Evolutionary conservation across 2,888 invertebrate species (phyloP).

Genomic region (Leucophenga maculata): DNA sequence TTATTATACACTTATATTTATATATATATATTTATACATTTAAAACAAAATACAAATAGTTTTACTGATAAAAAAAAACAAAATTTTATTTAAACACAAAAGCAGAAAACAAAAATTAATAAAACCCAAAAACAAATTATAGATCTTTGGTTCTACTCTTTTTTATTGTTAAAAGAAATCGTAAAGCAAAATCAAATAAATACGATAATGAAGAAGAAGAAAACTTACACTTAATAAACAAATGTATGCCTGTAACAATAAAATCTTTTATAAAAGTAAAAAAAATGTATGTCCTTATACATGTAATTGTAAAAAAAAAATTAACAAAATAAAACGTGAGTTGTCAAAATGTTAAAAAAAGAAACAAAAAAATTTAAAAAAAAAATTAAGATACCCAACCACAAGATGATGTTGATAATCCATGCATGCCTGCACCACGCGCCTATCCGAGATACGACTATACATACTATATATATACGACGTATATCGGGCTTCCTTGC

Average conservation of each 20-base stretch:
- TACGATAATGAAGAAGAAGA: constrained; percentile 25
- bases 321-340: constrained; percentile 63
- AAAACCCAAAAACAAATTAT: constrained; percentile 26
- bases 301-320: constrained; percentile 39
- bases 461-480: too few relatives aligned
- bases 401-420: constrained; percentile 34
- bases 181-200: constrained; percentile 34
- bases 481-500: too few relatives aligned
- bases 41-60: constrained; percentile 19
- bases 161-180: constrained; percentile 39
- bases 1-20: constrained; percentile 30
- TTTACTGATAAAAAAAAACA: constrained; percentile 26
- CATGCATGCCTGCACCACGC: constrained; percentile 36
- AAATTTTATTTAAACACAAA: constrained; percentile 13
- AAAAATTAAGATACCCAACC: neutral
- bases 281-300: constrained; percentile 38
- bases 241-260: constrained; percentile 57
- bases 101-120: constrained; percentile 40
- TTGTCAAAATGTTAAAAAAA: constrained; percentile 65
- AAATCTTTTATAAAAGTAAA: constrained; percentile 39
- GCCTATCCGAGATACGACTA: too few relatives aligned
- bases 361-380: constrained; percentile 42
- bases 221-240: constrained; percentile 51
- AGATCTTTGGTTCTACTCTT: constrained; percentile 45
- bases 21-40: constrained; percentile 22